A percentile compares a stretch with the other conserved stretches of the same genome.
These are phyloP conservation scores for Aleiodes testaceus DNA, from an alignment of 2,888 invertebrate genomes.

Conservation along the genomic window DNA sequence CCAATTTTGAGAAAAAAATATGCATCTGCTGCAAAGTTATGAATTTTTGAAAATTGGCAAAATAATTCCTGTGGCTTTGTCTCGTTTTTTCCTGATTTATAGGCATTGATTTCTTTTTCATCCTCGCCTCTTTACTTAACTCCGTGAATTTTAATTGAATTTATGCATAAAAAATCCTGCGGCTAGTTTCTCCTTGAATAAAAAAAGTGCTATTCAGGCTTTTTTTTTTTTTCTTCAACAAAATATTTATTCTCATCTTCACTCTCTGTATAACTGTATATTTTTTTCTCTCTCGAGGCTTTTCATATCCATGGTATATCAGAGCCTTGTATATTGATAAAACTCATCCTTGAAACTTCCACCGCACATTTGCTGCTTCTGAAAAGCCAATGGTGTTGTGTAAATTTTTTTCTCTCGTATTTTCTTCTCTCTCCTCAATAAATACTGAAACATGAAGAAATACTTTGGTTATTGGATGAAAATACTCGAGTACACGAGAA, in stretches of 20 bases:
- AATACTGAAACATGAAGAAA: conserved; percentile 15
- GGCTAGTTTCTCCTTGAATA: neutral
- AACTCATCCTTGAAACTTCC: conserved; percentile 29
- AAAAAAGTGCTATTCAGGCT: neutral
- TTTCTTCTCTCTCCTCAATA: neutral
- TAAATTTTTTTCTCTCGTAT: neutral
- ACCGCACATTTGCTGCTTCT: conserved; percentile 16
- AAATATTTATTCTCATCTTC: neutral
- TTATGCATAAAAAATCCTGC: conserved; percentile 14
- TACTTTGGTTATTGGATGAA: neutral
- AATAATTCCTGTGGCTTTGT: neutral
- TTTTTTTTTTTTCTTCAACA: neutral
- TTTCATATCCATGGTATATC: conserved; percentile 12
- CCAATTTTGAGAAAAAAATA: no score
- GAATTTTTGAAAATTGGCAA: neutral
- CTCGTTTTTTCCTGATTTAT: conserved; percentile 32
- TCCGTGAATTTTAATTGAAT: conserved; percentile 40
- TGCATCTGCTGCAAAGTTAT: no score
- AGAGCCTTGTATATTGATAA: conserved; percentile 31
- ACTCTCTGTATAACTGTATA: neutral
- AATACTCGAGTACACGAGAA: neutral
- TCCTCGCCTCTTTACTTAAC: neutral
- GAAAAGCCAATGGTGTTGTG: neutral
- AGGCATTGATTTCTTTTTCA: conserved; percentile 17
- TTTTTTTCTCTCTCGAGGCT: neutral